Evolutionary conservation across 1,140 invertebrate genomes (phyloP).

Genomic region (Drosophila takahashii): DNA sequence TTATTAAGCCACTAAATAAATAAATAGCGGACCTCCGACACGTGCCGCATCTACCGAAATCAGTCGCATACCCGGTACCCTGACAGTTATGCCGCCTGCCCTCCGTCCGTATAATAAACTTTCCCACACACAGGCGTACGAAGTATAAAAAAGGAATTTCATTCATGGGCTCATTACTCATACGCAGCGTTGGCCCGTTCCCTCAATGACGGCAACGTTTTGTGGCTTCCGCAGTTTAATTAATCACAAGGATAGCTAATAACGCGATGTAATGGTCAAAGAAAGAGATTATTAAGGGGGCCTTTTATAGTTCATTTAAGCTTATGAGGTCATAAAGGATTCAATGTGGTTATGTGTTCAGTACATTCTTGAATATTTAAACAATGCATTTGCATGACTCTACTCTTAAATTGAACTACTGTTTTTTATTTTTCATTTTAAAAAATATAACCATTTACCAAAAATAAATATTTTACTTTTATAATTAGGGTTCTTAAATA

Average conservation of each 20-base stretch:
- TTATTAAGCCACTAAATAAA: slow-evolving; percentile 82
- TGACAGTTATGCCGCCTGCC: slow-evolving; percentile 41
- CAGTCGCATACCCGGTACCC: slow-evolving; percentile 14
- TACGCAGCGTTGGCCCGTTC: slow-evolving; percentile 51
- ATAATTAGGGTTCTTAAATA: not conserved
- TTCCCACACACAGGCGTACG: slow-evolving; percentile 1
- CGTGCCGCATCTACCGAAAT: slow-evolving; percentile 48
- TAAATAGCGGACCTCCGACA: slow-evolving; percentile 73
- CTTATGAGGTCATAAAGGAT: slow-evolving; percentile 19
- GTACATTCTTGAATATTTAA: not conserved
- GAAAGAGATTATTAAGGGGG: slow-evolving; percentile 18
- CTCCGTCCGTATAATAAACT: slow-evolving; percentile 48
- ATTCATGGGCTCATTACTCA: slow-evolving; percentile 71
- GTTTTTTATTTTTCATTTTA: too few species aligned
- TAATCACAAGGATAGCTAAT: slow-evolving; percentile 60
- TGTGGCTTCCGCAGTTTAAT: slow-evolving; percentile 63
- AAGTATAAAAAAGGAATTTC: slow-evolving; percentile 52
- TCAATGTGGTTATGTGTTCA: not conserved
- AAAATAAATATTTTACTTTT: too few species aligned
- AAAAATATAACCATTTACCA: too few species aligned
- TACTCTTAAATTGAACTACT: too few species aligned
- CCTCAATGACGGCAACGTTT: slow-evolving; percentile 52
- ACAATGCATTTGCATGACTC: not conserved
- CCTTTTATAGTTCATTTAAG: slow-evolving; percentile 33
- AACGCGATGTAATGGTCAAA: slow-evolving; percentile 27